Percentiles rank a stretch among this genome's conserved stretches.
Evolutionary conservation across 2,113 vertebrate genomes (phyloP).

Genomic region (Tympanuchus pallidicinctus): DNA sequence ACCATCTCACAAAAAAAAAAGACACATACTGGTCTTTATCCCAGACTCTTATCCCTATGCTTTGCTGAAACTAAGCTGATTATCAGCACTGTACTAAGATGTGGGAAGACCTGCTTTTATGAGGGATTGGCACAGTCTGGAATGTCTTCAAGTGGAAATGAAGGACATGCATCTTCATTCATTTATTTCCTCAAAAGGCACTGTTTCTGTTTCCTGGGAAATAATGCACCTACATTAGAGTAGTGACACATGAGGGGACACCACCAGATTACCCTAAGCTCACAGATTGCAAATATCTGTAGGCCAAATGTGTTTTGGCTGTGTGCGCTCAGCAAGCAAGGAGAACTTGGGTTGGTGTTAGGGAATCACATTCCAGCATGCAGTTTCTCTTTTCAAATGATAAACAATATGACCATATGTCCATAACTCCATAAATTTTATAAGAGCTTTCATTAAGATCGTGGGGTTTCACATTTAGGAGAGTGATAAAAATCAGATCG

Average conservation of each 20-base stretch:
- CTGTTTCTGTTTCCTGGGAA: not conserved
- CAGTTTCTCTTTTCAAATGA: not conserved
- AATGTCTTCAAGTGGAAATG: not conserved
- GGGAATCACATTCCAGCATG: not conserved
- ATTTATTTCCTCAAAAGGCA: not conserved
- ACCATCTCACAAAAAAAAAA: not conserved
- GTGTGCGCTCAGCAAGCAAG: not conserved
- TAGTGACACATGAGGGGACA: accelerated
- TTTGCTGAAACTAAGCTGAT: not conserved
- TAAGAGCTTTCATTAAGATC: not conserved
- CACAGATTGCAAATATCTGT: too few relatives aligned
- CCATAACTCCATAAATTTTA: not conserved
- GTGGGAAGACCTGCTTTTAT: not conserved
- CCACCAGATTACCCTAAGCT: not conserved
- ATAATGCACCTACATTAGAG: not conserved
- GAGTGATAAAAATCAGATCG: not conserved
- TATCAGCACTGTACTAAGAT: not conserved
- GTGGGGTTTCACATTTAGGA: not conserved
- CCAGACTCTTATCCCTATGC: not conserved
- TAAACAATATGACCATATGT: not conserved
- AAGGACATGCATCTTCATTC: not conserved
- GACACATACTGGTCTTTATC: not conserved
- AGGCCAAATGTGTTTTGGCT: not conserved
- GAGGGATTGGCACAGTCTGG: not conserved
- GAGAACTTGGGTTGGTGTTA: not conserved